Evolutionary conservation across 2,113 vertebrate species (phyloP), one percentile per base, ranked within the genome.

Genomic region (Channa maculata): DNA sequence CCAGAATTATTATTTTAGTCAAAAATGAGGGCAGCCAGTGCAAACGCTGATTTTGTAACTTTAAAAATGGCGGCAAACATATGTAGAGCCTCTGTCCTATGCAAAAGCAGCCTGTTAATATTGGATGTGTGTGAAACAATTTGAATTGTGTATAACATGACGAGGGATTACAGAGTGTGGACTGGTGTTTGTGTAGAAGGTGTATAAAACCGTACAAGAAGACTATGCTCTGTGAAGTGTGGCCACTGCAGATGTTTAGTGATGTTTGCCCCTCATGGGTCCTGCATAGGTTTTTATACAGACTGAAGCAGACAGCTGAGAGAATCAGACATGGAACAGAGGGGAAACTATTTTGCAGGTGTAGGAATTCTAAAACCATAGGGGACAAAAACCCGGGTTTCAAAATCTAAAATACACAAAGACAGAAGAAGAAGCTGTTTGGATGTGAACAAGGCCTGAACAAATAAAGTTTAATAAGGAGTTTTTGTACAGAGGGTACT

Each of bases 81-180:
- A 55, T 45, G 49, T 60, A 1, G 36, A 74, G 65, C 53, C 24
- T 24, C 24, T 24, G 24, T 24, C 24, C 1, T 24, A 1, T 78
- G 71, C 55, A 58, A 62, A 58, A 75, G 60, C 38, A 45, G 34
- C 1, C 4, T 14, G 36, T 76, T 46, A 61, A 68, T 78, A 65
- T 83, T 71, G 76, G 10, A 88, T 82, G 34, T 63, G 61, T 80
- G 74, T 88, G 45, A 51, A 3, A 66, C 68, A 57, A 6, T 11
- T 54, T 76, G 75, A 73, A 86, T 65, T 71, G 65, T 65, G 66
- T 66, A 2, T 83, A 44, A 66, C 77, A 77, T 71, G 55, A 70
- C 41, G 51, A n/a, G 38, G 52, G 14, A 68, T 51, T 46, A 24
- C 49, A 2, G 37, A 24, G 11, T 46, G 58, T 39, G n/a, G 24